These are phyloP conservation scores for Gerosis bhagava DNA, from an alignment of 2,888 invertebrate genomes.

Conservation along the genomic window DNA sequence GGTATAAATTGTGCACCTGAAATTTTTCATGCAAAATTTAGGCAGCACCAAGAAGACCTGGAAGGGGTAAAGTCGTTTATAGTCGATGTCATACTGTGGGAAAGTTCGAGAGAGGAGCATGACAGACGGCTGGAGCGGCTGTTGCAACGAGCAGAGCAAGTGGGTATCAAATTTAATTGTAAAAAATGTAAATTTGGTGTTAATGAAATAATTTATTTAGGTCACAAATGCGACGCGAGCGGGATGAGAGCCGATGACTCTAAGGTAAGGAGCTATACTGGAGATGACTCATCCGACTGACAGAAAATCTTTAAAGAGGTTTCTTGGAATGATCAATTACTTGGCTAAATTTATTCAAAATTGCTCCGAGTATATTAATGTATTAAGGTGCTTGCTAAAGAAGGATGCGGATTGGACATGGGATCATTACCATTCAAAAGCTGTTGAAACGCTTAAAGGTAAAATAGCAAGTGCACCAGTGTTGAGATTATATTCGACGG, in stretches of 20 bases:
- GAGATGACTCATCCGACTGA: conserved; percentile 22
- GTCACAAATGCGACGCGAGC: conserved; percentile 12
- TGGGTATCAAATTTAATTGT: conserved; percentile 20
- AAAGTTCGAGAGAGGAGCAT: conserved; percentile 23
- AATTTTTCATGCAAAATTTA: conserved; percentile 29
- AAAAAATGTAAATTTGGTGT: conserved; percentile 21
- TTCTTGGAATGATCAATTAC: conserved; percentile 26
- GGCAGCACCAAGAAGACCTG: conserved; percentile 28
- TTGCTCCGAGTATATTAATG: conserved; percentile 28
- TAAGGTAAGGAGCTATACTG: conserved; percentile 21
- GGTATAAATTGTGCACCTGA: conserved; percentile 28
- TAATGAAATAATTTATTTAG: conserved; percentile 18
- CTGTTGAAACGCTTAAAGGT: conserved; percentile 23
- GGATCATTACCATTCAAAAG: conserved; percentile 11
- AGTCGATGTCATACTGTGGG: conserved; percentile 26
- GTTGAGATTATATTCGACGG: conserved; percentile 18
- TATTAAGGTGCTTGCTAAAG: conserved; percentile 27
- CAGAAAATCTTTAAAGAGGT: conserved; percentile 23
- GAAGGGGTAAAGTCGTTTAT: conserved; percentile 27
- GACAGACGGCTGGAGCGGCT: conserved; percentile 20
- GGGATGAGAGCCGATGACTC: conserved; percentile 23
- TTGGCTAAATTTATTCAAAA: conserved; percentile 37
- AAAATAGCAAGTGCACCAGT: conserved; percentile 26
- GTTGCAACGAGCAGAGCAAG: conserved; percentile 18
- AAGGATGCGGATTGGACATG: conserved; percentile 33